Evolutionary conservation across 1,140 invertebrate species (phyloP).

Genomic region (Drosophila subobscura): DNA sequence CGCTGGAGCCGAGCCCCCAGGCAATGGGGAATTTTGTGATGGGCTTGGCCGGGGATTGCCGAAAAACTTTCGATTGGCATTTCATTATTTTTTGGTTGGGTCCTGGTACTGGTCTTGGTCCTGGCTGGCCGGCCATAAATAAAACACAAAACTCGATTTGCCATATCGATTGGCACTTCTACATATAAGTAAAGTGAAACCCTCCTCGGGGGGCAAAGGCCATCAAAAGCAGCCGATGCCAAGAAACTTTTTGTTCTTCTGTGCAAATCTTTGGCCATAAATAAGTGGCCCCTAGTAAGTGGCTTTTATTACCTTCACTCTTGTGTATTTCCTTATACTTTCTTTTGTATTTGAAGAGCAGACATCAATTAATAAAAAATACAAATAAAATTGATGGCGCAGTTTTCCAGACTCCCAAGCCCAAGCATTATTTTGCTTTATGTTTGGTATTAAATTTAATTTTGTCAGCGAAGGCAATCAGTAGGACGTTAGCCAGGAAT

Average conservation of each 20-base stretch:
- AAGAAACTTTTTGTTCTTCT: conserved; percentile 18
- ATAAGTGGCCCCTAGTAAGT: conserved; percentile 44
- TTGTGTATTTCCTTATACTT: too few relatives aligned
- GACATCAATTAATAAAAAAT: conserved; percentile 53
- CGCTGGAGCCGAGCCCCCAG: conserved; percentile 15
- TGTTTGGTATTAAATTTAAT: conserved; percentile 62
- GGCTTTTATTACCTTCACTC: conserved; percentile 63
- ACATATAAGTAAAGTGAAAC: background rate
- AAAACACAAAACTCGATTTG: conserved; percentile 64
- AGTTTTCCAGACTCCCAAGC: conserved; percentile 22
- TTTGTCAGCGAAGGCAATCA: conserved; percentile 46
- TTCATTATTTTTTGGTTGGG: conserved; percentile 58
- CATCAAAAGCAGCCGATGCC: conserved; percentile 58
- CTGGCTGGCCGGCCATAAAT: conserved; percentile 50
- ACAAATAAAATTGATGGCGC: conserved; percentile 69
- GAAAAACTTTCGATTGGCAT: conserved; percentile 72
- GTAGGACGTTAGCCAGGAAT: conserved; percentile 3
- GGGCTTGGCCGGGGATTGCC: conserved; percentile 13
- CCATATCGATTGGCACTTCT: conserved; percentile 51
- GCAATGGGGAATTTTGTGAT: conserved; percentile 27
- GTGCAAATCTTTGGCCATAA: conserved; percentile 62
- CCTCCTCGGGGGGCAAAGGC: conserved; percentile 25
- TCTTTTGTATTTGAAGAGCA: conserved; percentile 17
- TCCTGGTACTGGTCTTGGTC: background rate
- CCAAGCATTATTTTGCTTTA: conserved; percentile 56